Base-by-base conservation (phyloP, 1,140 invertebrate species). In the Drosophila kanapiae region DNA sequence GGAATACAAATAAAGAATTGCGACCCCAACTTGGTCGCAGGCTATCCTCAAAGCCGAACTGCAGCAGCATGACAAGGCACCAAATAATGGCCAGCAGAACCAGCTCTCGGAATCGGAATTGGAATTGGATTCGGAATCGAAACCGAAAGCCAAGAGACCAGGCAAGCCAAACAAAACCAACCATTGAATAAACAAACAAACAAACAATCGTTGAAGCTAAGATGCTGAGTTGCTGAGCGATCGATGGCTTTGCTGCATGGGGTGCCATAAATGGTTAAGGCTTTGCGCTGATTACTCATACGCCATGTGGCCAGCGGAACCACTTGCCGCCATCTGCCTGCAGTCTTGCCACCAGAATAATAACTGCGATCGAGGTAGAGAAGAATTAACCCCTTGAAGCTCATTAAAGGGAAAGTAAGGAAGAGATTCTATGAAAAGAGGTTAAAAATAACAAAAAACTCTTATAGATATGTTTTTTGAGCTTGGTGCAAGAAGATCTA, bases 1-100 rank as follows among this genome's bases (percentile, higher is more conserved):
- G 77, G 58, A 78, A 82, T 64, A 82, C 67, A 78, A 85, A 85
- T 68, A 85, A 85, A 85, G 82, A 85, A 71, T 70, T 85, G 82
- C 75, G 82, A 74, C 74, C 81, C 70, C 57, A 75, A 84, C 71
- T 82, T 84, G 81, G 51, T 80, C 62, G 43, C 57, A 65, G 67
- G 69, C 33, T 75, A 54, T 65, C 72, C 74, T 69, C 64, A 38
- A 63, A 64, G 13, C 58, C 37, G 8, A 63, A 71, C 63, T 61
- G 75, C 67, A 72, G 49, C 69, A 61, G 68, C 75, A 42, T 77
- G 75, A 77, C 74, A 48, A 37, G 72, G 75, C 75, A 77, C 62
- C 72, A 67, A 68, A 74, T 62, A 76, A 74, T 43, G 61, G 61
- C 54, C 38, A 56, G 29, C 62, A 35, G 62, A 65, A 62, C 29